Evolutionary conservation across 2,888 invertebrate species (phyloP), one percentile per base, ranked within the genome.

Genomic region (Orthosia incerta): DNA sequence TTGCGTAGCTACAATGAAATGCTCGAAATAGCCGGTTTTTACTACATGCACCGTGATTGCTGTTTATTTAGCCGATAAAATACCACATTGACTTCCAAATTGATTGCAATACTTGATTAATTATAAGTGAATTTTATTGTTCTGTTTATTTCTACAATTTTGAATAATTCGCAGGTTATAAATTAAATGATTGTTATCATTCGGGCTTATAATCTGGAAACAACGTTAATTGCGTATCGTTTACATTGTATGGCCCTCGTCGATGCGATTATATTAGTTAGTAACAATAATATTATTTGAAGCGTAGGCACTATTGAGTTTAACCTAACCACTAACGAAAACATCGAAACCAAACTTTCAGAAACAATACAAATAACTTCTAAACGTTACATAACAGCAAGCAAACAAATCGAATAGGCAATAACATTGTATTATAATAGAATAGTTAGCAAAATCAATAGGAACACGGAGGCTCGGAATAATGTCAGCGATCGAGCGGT

Each of bases 41-140:
- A 12, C 53, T 71, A 56, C 65, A 80, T 67, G 77, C 26, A 31
- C 59, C n/a, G 60, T 73, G 69, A 81, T 74, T 69, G 71, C 60
- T 76, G 66, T 84, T 80, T 79, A 83, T 81, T 73, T 79, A 61
- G 26, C 45, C 69, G 68, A 74, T 74, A 73, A 31, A 59, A 73
- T 55, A 72, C 74, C 72, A 46, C 67, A 71, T 59, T 66, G 60
- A 72, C 65, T 82, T 51, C 15, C 39, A 68, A 76, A 69, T 83
- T 76, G 51, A 71, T 82, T 72, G 53, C 59, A 55, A 79, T 66
- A 57, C 57, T 74, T 60, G 16, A 68, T 67, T 78, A 72, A 68
- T 79, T 63, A 31, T 39, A 45, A 68, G 23, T 50, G 26, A 59
- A 72, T 66, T 66, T 65, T 53, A 65, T 68, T 64, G 53, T 15